Evolutionary conservation across 2,797 vertebrate species (phyloP).

Genomic region (Silurus aristotelis): DNA sequence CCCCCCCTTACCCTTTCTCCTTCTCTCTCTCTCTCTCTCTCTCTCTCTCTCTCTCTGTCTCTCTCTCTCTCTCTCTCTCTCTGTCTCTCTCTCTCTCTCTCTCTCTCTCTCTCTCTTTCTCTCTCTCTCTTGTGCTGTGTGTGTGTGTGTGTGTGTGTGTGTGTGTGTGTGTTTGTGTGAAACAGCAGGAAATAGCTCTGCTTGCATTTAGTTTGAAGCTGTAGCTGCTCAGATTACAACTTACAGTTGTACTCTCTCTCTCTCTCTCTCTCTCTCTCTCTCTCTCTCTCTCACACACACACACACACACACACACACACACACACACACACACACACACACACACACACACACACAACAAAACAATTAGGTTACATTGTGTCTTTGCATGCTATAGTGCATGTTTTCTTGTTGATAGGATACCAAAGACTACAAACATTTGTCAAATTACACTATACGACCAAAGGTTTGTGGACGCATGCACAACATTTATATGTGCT

Average conservation of each 20-base stretch:
- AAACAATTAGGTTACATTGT: slow-evolving; percentile 20
- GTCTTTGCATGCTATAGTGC: background rate
- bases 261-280: background rate
- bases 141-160: slow-evolving; percentile 4
- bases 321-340: slow-evolving; percentile 29
- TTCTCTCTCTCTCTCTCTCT: background rate
- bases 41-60: background rate
- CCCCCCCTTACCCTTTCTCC: background rate
- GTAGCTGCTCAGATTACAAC: slow-evolving; percentile 50
- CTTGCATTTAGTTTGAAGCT: slow-evolving; percentile 37
- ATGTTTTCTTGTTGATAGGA: slow-evolving; percentile 5
- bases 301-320: slow-evolving; percentile 20
- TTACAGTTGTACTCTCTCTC: slow-evolving; percentile 27
- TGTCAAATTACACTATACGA: too few relatives aligned
- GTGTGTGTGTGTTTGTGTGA: slow-evolving; percentile 3
- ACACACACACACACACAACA: too few relatives aligned
- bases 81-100: background rate
- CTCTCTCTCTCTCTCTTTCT: background rate
- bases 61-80: background rate
- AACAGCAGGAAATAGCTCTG: slow-evolving; percentile 53
- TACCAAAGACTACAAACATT: background rate
- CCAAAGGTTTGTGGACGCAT: too few relatives aligned
- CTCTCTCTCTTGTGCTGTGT: background rate
- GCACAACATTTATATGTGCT: too few relatives aligned
- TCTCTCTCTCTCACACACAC: slow-evolving; percentile 21